Percentiles rank a stretch among this genome's conserved stretches.
Conservation (phyloP, 2,797 vertebrate genomes). For the Ceyx erithaca region DNA sequence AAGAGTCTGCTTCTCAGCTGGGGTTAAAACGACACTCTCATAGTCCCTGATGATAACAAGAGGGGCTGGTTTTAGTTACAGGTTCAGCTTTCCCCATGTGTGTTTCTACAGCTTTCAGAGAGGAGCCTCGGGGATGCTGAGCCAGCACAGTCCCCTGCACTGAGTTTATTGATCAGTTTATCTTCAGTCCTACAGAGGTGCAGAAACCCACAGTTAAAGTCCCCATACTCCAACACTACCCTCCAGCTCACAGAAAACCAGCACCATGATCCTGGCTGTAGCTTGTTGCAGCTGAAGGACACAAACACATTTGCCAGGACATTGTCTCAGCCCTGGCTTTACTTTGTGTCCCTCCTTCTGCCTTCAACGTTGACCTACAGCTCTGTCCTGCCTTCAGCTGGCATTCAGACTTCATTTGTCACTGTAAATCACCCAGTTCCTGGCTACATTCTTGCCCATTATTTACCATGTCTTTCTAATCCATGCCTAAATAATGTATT, state of each 20-base stretch:
- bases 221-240: background rate
- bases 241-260: background rate
- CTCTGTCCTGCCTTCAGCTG: background rate
- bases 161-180: background rate
- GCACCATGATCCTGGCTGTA: background rate
- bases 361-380: background rate
- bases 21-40: background rate
- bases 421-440: background rate
- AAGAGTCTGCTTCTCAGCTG: background rate
- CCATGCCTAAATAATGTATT: background rate
- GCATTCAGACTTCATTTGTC: no score
- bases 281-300: background rate
- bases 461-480: constrained; percentile 31
- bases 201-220: background rate
- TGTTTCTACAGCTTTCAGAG: background rate
- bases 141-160: background rate
- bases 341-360: background rate
- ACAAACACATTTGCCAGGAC: background rate
- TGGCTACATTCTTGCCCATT: background rate
- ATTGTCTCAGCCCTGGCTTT: background rate
- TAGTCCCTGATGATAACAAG: background rate
- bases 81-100: fast-evolving
- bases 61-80: background rate
- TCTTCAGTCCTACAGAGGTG: background rate
- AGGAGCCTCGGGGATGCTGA: background rate